Base-by-base conservation (phyloP, 2,888 invertebrate genomes). In the Eilema sororculum region DNA sequence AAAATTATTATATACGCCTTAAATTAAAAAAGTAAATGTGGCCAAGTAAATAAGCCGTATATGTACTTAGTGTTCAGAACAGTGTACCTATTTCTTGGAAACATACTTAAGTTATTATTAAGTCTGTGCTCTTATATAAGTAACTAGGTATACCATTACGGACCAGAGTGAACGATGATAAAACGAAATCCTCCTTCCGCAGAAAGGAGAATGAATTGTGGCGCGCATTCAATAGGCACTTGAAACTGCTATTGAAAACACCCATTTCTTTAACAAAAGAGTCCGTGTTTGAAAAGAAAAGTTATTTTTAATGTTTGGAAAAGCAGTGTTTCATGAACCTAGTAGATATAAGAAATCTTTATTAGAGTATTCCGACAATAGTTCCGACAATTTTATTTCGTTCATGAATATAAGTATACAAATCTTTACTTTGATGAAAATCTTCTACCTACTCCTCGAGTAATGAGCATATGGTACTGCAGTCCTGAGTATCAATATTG, bases 251-350 rank as follows among this genome's bases (percentile, higher is more conserved):
- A 80, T 80, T 80, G 79, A 80, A 73, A 75, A 73, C 69, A 67
- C 66, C 64, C 72, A 74, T 69, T 67, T 65, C 66, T 73, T 68
- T 67, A 69, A 84, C 79, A 81, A 86, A 81, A 81, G 78, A 77
- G 72, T 68, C 77, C 71, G 75, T 77, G 80, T 81, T 83, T 78
- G 78, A 79, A 84, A 83, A 83, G 78, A 61, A 75, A 77, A 79
- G 73, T 73, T 80, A 81, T 82, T 78, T 83, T 77, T 76, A 71
- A 83, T 79, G 71, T 81, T 80, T 73, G 57, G 67, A 73, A 81
- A 67, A 22, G 64, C 33, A 58, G 69, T 72, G 62, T 67, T 37
- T 46, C 58, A 60, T 74, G 75, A 58, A 58, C 24, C 25, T 25
- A 58, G 24, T 58, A 13, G 58, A 58, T 58, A 24, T 16, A 28